phyloP scores from a whole-genome alignment of 1,140 invertebrate genomes.

The Carcinoscorpius rotundicauda region DNA sequence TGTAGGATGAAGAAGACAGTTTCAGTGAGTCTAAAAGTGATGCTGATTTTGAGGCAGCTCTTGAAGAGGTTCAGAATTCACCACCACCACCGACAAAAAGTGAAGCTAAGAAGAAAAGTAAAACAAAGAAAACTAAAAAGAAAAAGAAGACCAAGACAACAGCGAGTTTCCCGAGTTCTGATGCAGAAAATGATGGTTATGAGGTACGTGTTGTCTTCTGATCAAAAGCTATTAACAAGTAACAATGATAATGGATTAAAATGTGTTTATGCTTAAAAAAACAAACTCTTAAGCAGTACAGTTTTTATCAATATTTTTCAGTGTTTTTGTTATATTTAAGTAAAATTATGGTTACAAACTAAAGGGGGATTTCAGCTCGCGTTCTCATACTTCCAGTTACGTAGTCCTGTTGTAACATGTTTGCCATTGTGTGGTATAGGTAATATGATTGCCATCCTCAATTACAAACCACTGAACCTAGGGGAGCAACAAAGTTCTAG shows the following conservation, averaged over 20 bases:
- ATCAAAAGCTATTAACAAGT: too few species aligned
- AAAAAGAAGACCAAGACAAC: slow-evolving; percentile 82
- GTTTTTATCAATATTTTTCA: not conserved
- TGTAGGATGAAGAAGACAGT: slow-evolving; percentile 48
- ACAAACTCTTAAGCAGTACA: too few species aligned
- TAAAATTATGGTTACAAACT: not conserved
- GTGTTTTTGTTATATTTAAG: not conserved
- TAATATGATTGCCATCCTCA: too few species aligned
- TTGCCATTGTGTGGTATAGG: too few species aligned
- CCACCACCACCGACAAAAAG: slow-evolving; percentile 46
- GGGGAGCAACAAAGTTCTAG: too few species aligned
- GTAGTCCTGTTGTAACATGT: too few species aligned
- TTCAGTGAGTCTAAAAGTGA: slow-evolving; percentile 62
- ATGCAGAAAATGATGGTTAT: slow-evolving; percentile 56
- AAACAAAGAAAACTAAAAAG: slow-evolving; percentile 79
- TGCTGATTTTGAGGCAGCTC: slow-evolving; percentile 87
- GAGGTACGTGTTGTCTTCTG: slow-evolving; percentile 37
- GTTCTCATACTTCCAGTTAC: too few species aligned
- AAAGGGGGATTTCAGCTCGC: too few species aligned
- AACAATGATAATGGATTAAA: not conserved
- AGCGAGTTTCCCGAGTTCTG: slow-evolving; percentile 66
- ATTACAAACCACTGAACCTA: too few species aligned
- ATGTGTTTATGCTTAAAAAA: too few species aligned
- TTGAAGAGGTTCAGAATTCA: slow-evolving; percentile 54
- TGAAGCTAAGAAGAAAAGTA: slow-evolving; percentile 49